phyloP scores from a whole-genome alignment of 2,888 invertebrate species.

The Caenorhabditis parvicauda region DNA sequence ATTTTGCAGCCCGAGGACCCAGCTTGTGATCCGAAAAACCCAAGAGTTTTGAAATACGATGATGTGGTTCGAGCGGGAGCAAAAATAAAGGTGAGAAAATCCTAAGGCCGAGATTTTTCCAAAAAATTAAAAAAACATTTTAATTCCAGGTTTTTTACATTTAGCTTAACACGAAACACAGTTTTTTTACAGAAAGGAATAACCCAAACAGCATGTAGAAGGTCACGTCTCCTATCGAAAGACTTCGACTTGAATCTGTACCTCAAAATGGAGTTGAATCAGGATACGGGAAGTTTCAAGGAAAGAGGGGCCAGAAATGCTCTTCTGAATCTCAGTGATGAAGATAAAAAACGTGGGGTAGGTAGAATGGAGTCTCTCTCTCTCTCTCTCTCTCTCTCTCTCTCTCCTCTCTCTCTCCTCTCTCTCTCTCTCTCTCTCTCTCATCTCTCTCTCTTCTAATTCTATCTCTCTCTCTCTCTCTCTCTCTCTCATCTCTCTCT shows the following conservation, averaged over 20 bases:
- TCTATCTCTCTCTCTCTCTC: no score
- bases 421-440: no score
- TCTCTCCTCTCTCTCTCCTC: no score
- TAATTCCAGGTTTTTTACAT: background rate
- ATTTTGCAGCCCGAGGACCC: conserved; percentile 19
- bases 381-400: conserved; percentile 64
- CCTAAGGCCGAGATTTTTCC: no score
- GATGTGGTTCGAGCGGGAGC: conserved; percentile 72
- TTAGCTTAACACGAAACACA: background rate
- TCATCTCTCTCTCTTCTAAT: no score
- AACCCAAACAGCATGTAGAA: conserved; percentile 82
- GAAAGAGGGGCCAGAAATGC: conserved; percentile 90
- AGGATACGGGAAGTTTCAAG: conserved; percentile 90
- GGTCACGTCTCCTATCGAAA: conserved; percentile 76
- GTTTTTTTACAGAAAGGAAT: conserved; percentile 72
- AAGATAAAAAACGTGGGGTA: conserved; percentile 73
- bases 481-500: no score
- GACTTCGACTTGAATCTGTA: conserved; percentile 80
- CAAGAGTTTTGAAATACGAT: conserved; percentile 29
- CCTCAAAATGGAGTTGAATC: conserved; percentile 88
- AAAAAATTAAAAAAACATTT: background rate
- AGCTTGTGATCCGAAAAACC: conserved; percentile 42
- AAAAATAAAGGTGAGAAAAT: conserved; percentile 69
- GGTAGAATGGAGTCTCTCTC: no score
- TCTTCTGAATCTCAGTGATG: conserved; percentile 73